Base-by-base conservation (phyloP, 2,113 vertebrate species). In the Eublepharis macularius region DNA sequence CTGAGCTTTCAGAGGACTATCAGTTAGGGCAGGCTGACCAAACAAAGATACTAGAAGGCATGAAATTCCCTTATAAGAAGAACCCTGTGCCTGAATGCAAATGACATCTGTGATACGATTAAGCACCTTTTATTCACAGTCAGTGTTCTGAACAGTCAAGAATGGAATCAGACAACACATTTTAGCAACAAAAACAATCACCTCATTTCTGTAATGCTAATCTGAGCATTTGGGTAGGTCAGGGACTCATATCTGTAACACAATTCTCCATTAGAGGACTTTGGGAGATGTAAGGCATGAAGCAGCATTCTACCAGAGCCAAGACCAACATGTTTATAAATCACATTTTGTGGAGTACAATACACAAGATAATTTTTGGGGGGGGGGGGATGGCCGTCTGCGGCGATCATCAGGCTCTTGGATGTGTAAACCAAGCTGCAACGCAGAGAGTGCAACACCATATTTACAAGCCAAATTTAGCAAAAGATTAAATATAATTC, bases 401-500 rank as follows among this genome's bases (percentile, higher is more conserved):
- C 17, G 26, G 36, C 51, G 11, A 6, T 49, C 54, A 74, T 26
- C 76, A 13, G 51, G 60, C 21, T 65, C 13, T 24, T 49, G 39
- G 45, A 80, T 2, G 16, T 39, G 77, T 77, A 65, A 49, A 73
- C n/a, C 19, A 86, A 80, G n/a, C 57, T 74, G 77, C 32, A 65
- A 80, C 41, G n/a, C 6, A 80, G 84, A 74, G 69, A 65, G 43
- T 7, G 21, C 43, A 49, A 74, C 69, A 49, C 73, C 77, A 32
- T 80, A 80, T 86, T 49, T 65, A 65, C 69, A 63, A 49, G 84
- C 77, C 76, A 86, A 74, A 86, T 86, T 86, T 80, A 65, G 77
- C 65, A 73, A 80, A 85, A 86, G 68, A 80, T 73, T 80, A 86
- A 63, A 80, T 75, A 83, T 83, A 75, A 83, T 86, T 74, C 76